Conservation (phyloP, 2,797 vertebrate genomes). For the Cossypha polioptera region DNA sequence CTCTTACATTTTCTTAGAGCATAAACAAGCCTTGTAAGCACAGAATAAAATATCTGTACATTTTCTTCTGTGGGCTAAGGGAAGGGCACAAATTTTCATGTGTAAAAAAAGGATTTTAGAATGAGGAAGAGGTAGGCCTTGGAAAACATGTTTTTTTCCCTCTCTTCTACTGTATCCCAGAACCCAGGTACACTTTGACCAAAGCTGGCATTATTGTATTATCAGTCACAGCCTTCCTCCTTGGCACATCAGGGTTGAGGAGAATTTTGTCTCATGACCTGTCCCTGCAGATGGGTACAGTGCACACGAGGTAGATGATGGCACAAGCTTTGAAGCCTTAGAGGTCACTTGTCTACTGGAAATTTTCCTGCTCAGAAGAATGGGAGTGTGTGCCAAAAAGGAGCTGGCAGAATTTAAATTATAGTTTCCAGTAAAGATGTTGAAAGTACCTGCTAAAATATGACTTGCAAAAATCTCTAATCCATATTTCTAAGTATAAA, state of each 20-base stretch:
- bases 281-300: background rate
- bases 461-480: conserved; percentile 60
- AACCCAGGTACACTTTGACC: background rate
- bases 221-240: background rate
- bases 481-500: conserved; percentile 72
- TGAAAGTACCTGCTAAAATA: conserved; percentile 40
- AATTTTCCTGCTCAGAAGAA: background rate
- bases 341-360: background rate
- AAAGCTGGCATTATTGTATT: background rate
- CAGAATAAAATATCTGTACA: background rate
- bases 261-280: background rate
- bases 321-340: background rate
- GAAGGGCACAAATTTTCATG: background rate
- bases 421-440: conserved; percentile 58
- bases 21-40: background rate
- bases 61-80: background rate
- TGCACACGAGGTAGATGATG: background rate
- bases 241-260: background rate
- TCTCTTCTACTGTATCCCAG: rapidly evolving
- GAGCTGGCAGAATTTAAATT: conserved; percentile 51
- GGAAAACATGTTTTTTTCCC: background rate
- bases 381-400: background rate
- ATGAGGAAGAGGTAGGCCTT: background rate
- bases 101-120: background rate
- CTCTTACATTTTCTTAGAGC: background rate